phyloP scores from a whole-genome alignment of 2,113 vertebrate genomes.

The Tamias sibiricus region DNA sequence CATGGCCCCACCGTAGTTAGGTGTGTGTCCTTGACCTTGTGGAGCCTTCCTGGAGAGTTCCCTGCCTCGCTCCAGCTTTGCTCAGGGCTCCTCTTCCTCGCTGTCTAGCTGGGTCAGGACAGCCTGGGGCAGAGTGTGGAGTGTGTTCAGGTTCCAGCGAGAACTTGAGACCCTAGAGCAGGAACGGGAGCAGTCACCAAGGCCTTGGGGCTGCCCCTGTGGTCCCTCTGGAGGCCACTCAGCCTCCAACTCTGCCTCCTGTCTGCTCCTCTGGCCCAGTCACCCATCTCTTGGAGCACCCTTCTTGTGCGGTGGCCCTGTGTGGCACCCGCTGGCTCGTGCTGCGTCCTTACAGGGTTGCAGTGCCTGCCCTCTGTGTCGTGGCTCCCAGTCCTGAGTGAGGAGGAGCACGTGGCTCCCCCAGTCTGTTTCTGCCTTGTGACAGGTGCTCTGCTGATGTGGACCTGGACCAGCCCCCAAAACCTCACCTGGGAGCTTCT shows the following conservation, averaged over 20 bases:
- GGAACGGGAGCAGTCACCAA: neutral
- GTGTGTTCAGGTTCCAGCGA: neutral
- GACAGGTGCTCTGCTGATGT: neutral
- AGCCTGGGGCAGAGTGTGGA: neutral
- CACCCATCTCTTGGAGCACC: neutral
- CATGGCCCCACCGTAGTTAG: accelerated
- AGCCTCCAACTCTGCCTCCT: neutral
- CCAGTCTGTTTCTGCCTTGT: neutral
- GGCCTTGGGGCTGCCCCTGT: no score
- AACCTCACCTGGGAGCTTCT: neutral
- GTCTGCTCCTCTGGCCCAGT: neutral
- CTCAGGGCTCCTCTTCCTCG: neutral
- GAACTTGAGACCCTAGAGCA: neutral
- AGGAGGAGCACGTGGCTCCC: neutral
- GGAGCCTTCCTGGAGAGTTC: neutral
- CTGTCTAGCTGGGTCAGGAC: neutral
- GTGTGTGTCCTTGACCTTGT: neutral
- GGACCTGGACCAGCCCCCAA: neutral
- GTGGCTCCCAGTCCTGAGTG: neutral
- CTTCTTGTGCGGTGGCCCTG: accelerated
- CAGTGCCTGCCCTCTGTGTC: accelerated
- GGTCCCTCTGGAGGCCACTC: neutral
- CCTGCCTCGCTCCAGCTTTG: neutral
- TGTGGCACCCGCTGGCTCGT: accelerated
- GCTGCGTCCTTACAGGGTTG: neutral